Evolutionary conservation across 1,140 invertebrate genomes (phyloP).

Genomic region (Protaetia brevitarsis): DNA sequence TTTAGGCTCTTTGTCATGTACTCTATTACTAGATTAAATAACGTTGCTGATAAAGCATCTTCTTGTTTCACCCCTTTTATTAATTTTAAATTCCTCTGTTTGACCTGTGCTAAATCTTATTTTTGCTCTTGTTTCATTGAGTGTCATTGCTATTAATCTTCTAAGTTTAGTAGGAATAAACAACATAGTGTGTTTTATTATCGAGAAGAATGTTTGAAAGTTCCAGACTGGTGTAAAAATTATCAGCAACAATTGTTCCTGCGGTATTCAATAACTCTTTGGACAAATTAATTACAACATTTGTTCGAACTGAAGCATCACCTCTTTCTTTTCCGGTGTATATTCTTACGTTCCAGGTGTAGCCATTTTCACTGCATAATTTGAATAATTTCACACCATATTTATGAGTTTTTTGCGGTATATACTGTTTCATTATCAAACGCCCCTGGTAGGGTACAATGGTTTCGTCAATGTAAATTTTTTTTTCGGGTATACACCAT

Average conservation of each 20-base stretch:
- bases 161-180: too few species aligned
- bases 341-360: constrained; percentile 36
- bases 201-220: constrained; percentile 43
- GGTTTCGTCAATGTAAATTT: constrained; percentile 45
- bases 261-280: constrained; percentile 25
- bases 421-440: too few species aligned
- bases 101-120: too few species aligned
- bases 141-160: too few species aligned
- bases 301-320: neutral
- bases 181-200: constrained; percentile 33
- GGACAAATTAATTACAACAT: constrained; percentile 2
- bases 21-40: too few species aligned
- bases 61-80: too few species aligned
- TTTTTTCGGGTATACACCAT: constrained; percentile 5
- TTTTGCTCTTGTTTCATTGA: too few species aligned
- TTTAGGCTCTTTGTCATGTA: too few species aligned
- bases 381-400: constrained; percentile 48
- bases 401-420: constrained; percentile 42
- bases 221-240: constrained; percentile 48
- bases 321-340: constrained; percentile 35
- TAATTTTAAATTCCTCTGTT: too few species aligned
- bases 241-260: constrained; percentile 46
- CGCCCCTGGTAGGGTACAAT: too few species aligned
- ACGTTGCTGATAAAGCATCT: too few species aligned
- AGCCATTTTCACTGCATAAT: constrained; percentile 37